These are phyloP conservation scores for Ichneumoninae sp. DNA, from an alignment of 2,888 invertebrate species.

Conservation along the genomic window DNA sequence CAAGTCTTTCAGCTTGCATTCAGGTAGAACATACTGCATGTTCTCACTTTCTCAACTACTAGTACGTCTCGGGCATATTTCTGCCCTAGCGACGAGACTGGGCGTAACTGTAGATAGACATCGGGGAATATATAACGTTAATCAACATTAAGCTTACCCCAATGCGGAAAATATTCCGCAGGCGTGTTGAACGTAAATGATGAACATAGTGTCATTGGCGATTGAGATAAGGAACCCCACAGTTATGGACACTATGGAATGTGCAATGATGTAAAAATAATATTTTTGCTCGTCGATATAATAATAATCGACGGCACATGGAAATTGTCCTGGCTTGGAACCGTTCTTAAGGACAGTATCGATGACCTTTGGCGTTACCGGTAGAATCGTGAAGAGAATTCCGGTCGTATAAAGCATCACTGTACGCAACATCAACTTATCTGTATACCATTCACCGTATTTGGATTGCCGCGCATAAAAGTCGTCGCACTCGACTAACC, in stretches of 20 bases:
- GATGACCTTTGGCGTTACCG: constrained; percentile 43
- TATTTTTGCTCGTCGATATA: constrained; percentile 50
- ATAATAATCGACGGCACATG: constrained; percentile 48
- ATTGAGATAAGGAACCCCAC: neutral
- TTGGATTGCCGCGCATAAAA: neutral
- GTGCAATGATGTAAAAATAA: constrained; percentile 51
- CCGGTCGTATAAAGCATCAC: constrained; percentile 21
- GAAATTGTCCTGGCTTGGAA: constrained; percentile 44
- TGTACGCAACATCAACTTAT: constrained; percentile 4
- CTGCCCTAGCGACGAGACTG: neutral
- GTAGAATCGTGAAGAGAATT: constrained; percentile 39
- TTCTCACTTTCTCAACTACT: too few relatives aligned
- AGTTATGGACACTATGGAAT: neutral
- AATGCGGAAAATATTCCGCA: constrained; percentile 31
- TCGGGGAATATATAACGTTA: neutral
- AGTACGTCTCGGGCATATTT: neutral
- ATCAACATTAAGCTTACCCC: constrained; percentile 10
- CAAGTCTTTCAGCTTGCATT: too few relatives aligned
- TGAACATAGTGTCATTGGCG: neutral
- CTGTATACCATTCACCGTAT: neutral
- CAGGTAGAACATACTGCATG: too few relatives aligned
- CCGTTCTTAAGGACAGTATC: constrained; percentile 44
- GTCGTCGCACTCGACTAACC: constrained; percentile 15
- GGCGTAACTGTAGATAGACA: neutral
- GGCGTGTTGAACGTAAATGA: neutral